Evolutionary conservation across 2,113 vertebrate genomes (phyloP), one percentile per base, ranked within the genome.

Genomic region (Macaca mulatta): DNA sequence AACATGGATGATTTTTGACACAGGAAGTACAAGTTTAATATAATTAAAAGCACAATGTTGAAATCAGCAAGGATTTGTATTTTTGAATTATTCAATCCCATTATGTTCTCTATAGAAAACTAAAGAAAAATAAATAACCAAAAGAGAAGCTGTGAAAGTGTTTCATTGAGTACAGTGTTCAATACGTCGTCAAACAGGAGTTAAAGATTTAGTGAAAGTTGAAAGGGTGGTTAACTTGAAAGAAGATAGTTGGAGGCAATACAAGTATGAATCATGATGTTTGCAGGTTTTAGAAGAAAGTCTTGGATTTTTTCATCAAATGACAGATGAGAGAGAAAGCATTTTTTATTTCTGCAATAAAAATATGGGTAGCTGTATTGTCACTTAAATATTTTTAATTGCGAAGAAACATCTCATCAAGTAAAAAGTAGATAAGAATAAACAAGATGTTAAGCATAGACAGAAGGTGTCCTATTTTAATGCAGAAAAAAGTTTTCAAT

Each of bases 261-360:
- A 35, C 90, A 81, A 50, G 32, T 27, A 70, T 77, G 48, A 87
- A 90, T 81, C 17, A 88, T 89, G 8, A 95, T 57, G 55, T 38
- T 40, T 78, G 1, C 20, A 78, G 38, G 32, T 40, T 89, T 78
- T 61, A 93, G 57, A 35, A 72, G 50, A 69, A 93, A 0, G 4
- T 92, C 10, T 96, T 69, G 13, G 10, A 69, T 50, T 61, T 88
- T 90, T 96, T 90, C 57, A 93, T 48, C 8, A 45, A 88, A 38
- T 74, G 67, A 69, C 23, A 91, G 43, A 45, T 78, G 13, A 89
- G 16, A 92, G 23, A 72, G 22, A 78, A 95, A 96, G 22, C 9
- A 72, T 74, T 84, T 64, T 95, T 45, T n/a, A 72, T 70, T 96
- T 85, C 50, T 79, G 3, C 82, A 94, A 64, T 11, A 75, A 91